Evolutionary conservation across 2,888 invertebrate genomes (phyloP).

Genomic region (Ethmia dodecea): DNA sequence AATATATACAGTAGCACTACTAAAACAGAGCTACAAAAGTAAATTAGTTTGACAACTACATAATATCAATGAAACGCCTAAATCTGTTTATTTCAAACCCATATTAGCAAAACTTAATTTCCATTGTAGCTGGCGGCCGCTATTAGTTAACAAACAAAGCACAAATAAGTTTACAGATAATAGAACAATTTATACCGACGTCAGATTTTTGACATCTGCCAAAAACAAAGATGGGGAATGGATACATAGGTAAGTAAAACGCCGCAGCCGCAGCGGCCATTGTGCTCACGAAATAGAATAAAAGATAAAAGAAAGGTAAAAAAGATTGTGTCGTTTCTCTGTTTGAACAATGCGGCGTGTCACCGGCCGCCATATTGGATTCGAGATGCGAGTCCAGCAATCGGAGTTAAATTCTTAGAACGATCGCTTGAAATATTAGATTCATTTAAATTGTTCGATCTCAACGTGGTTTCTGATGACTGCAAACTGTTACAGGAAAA

Average conservation of each 20-base stretch:
- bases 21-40: no score
- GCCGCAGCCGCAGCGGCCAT: slow-evolving; percentile 63
- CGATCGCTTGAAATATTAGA: no score
- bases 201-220: slow-evolving; percentile 10
- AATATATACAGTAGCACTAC: no score
- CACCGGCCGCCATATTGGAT: slow-evolving; percentile 66
- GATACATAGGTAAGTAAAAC: slow-evolving; percentile 65
- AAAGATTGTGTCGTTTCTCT: slow-evolving; percentile 71
- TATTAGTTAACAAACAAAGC: no score
- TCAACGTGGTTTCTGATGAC: no score
- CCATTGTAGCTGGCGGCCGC: no score
- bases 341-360: slow-evolving; percentile 72
- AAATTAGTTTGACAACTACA: no score
- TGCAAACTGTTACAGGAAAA: no score
- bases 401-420: slow-evolving; percentile 7
- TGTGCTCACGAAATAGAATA: slow-evolving; percentile 49
- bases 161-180: not conserved
- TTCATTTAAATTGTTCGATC: no score
- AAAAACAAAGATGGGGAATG: slow-evolving; percentile 31
- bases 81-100: no score
- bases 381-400: slow-evolving; percentile 16
- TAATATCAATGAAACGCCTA: no score
- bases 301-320: slow-evolving; percentile 57
- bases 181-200: slow-evolving; percentile 3
- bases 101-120: no score